Evolutionary conservation across 2,797 vertebrate species (phyloP), one percentile per base, ranked within the genome.

Genomic region (Bovichtus variegatus): DNA sequence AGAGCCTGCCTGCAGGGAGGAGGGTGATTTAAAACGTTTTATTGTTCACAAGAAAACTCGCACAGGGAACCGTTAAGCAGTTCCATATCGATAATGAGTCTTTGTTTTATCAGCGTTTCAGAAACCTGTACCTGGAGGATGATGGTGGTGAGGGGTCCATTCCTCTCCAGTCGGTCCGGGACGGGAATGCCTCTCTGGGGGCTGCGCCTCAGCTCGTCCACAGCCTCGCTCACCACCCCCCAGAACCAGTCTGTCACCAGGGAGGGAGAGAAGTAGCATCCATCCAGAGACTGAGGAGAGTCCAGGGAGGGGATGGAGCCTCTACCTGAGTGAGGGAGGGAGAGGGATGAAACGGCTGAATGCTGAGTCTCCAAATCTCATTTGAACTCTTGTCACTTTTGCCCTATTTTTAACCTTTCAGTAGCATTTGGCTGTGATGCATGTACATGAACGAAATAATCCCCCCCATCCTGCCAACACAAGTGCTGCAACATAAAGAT

Each of bases 201-300:
- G 72, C 92, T 88, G 40, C 92, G 89, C 29, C 93, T 87, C 57
- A 97, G 90, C 84, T 95, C 94, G 61, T 94, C 91, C 4, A 97
- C 94, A 0, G 95, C 96, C 4, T 91, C 83, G 0, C 94, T 93
- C n/a, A 98, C 94, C 1, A 94, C 92, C 1, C 83, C 87, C 91
- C 95, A 96, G 81, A 98, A 97, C 97, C 97, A 97, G 62, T 96
- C 93, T 0, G 95, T 91, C 44, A 97, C 96, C 73, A 95, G 89
- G 53, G 87, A 44, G 0, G 97, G 95, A 2, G 96, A 96, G 81
- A 98, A 96, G 86, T 96, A 96, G 87, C 92, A 94, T 8, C 95
- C 95, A 7, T 96, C 95, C 77, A 95, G 88, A 44, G 93, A 91
- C 71, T 95, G 94, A n/a, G 93, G 83, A 5, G 93, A 88, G 27